Evolutionary conservation across 2,888 invertebrate species (phyloP).

Genomic region (Ceriagrion tenellum): DNA sequence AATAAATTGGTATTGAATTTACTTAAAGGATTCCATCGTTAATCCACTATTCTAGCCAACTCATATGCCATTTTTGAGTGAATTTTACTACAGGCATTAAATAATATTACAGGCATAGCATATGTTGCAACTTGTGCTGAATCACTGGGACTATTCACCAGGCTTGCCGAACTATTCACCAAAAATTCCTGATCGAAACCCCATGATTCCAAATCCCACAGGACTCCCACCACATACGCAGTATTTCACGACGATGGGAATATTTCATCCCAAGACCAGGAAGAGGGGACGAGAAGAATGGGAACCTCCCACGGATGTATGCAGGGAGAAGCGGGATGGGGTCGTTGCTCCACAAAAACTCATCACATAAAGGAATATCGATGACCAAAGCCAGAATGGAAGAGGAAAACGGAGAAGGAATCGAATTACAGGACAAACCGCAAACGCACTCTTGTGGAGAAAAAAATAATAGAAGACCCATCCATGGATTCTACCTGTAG

Average conservation of each 20-base stretch:
- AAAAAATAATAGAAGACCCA: not conserved
- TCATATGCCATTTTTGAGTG: too few species aligned
- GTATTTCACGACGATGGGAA: not conserved
- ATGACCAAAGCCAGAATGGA: not conserved
- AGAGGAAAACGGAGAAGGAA: not conserved
- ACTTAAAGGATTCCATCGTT: too few species aligned
- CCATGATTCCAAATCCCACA: too few species aligned
- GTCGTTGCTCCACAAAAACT: not conserved
- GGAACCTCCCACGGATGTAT: not conserved
- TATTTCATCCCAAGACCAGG: not conserved
- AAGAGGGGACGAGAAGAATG: not conserved
- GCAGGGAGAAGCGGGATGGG: not conserved
- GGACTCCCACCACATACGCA: too few species aligned
- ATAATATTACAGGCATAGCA: too few species aligned
- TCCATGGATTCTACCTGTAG: not conserved
- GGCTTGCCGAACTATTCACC: too few species aligned
- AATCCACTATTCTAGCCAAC: too few species aligned
- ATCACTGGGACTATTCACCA: too few species aligned
- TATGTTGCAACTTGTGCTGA: too few species aligned
- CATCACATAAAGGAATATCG: not conserved
- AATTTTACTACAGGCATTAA: too few species aligned
- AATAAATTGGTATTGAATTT: too few species aligned
- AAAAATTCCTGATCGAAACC: too few species aligned
- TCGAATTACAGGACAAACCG: conserved; percentile 50
- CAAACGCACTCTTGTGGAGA: not conserved